phyloP scores from a whole-genome alignment of 1,140 invertebrate genomes.

The Anastatus disparis region DNA sequence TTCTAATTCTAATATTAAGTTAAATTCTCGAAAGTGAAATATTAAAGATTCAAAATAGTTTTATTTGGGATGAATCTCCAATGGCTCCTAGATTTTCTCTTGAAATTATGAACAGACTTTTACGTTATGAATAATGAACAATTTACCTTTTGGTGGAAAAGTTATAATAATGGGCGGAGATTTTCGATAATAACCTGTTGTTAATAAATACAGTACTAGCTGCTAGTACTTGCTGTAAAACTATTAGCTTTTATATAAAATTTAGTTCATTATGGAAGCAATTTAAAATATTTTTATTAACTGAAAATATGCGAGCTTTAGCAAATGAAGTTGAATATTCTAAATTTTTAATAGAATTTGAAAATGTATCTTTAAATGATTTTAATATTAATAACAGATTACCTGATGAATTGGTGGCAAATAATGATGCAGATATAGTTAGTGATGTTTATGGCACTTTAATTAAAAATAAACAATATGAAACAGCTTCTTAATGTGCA shows the following conservation, averaged over 20 bases:
- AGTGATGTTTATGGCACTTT: neutral
- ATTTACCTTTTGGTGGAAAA: neutral
- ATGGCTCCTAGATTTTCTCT: conserved; percentile 4
- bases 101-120: neutral
- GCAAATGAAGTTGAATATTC: conserved; percentile 17
- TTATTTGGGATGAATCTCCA: conserved; percentile 50
- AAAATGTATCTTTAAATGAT: conserved; percentile 36
- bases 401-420: conserved; percentile 5
- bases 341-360: conserved; percentile 30
- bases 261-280: too few species aligned
- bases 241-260: conserved; percentile 38
- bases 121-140: conserved; percentile 5
- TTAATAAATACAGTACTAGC: too few species aligned
- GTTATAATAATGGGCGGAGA: conserved; percentile 45
- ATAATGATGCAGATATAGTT: neutral
- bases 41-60: conserved; percentile 40
- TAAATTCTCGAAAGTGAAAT: conserved; percentile 25
- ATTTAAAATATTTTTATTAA: conserved; percentile 33
- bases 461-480: conserved; percentile 1
- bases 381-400: conserved; percentile 22
- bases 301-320: conserved; percentile 15
- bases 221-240: conserved; percentile 39
- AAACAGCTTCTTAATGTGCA: neutral
- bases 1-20: conserved; percentile 41
- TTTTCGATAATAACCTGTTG: conserved; percentile 47